Percentiles rank a stretch among this genome's conserved stretches.
phyloP scores from a whole-genome alignment of 64 coral and sea anemone species.

The Porites lutea region DNA sequence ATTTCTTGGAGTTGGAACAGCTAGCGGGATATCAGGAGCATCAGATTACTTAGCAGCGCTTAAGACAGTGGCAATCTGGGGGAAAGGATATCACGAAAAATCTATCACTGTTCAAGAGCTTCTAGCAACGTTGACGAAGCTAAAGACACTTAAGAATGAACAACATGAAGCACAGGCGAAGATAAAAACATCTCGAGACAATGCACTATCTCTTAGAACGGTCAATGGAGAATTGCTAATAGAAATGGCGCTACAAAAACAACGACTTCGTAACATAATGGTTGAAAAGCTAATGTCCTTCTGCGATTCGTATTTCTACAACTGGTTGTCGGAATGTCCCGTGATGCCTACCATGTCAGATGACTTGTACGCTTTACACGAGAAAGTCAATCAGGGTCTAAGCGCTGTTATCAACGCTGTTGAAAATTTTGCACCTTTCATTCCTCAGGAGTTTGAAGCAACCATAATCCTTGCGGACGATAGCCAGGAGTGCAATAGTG shows the following conservation, averaged over 20 bases:
- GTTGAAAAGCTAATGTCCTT: conserved; percentile 64
- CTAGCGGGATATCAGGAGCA: conserved; percentile 50
- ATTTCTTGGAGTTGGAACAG: conserved; percentile 53
- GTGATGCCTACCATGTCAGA: conserved; percentile 59
- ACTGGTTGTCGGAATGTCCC: conserved; percentile 62
- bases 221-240: conserved; percentile 55
- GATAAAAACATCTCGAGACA: conserved; percentile 23
- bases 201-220: not conserved
- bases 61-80: conserved; percentile 53
- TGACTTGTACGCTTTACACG: conserved; percentile 65
- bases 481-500: not conserved
- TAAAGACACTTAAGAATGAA: conserved; percentile 53
- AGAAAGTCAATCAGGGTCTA: conserved; percentile 69
- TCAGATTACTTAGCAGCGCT: conserved; percentile 60
- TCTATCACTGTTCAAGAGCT: conserved; percentile 58
- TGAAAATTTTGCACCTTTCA: conserved; percentile 71
- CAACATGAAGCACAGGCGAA: conserved; percentile 50
- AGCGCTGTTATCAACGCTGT: conserved; percentile 68
- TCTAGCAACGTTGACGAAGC: conserved; percentile 26
- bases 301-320: conserved; percentile 74
- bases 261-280: conserved; percentile 71
- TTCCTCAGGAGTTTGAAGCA: conserved; percentile 69
- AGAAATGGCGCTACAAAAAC: conserved; percentile 66
- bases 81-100: conserved; percentile 55
- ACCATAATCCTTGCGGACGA: conserved; percentile 23